phyloP scores from a whole-genome alignment of 2,888 invertebrate genomes.

The Cerastoderma edule region DNA sequence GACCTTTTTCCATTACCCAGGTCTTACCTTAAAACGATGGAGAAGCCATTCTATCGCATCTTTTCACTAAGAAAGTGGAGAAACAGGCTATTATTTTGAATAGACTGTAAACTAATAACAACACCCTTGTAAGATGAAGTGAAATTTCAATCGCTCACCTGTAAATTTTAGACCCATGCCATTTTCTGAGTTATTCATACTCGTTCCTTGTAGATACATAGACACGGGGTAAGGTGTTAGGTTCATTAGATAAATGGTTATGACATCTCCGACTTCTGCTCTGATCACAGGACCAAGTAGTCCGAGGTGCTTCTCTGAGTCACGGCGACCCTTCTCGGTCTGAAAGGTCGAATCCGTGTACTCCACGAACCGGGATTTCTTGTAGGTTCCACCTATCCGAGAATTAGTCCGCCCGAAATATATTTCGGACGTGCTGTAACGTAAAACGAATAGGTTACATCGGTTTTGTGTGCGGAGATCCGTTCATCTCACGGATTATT shows the following conservation, averaged over 20 bases:
- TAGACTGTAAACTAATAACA: not conserved
- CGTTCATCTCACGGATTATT: too few relatives aligned
- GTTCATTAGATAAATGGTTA: conserved; percentile 64
- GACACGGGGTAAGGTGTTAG: conserved; percentile 65
- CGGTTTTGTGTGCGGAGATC: too few relatives aligned
- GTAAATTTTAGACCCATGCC: conserved; percentile 41
- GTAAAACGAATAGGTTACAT: not conserved
- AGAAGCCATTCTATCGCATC: too few relatives aligned
- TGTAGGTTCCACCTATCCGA: conserved; percentile 64
- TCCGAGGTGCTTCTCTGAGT: conserved; percentile 60
- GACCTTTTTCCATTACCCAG: too few relatives aligned
- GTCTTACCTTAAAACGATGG: too few relatives aligned
- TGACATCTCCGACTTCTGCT: conserved; percentile 70
- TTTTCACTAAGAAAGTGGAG: too few relatives aligned
- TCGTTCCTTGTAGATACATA: conserved; percentile 65
- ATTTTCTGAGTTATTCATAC: conserved; percentile 58
- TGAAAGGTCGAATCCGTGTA: conserved; percentile 63
- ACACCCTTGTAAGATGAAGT: too few relatives aligned
- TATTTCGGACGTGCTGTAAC: conserved; percentile 49
- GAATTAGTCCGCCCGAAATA: conserved; percentile 47
- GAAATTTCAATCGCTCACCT: too few relatives aligned
- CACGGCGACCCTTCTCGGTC: conserved; percentile 25
- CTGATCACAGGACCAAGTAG: conserved; percentile 69
- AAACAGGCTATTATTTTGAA: not conserved
- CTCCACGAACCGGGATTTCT: conserved; percentile 61